A percentile compares a stretch with the other conserved stretches of the same genome.
Evolutionary conservation across 2,888 invertebrate genomes (phyloP).

Genomic region (Apantesis nais): DNA sequence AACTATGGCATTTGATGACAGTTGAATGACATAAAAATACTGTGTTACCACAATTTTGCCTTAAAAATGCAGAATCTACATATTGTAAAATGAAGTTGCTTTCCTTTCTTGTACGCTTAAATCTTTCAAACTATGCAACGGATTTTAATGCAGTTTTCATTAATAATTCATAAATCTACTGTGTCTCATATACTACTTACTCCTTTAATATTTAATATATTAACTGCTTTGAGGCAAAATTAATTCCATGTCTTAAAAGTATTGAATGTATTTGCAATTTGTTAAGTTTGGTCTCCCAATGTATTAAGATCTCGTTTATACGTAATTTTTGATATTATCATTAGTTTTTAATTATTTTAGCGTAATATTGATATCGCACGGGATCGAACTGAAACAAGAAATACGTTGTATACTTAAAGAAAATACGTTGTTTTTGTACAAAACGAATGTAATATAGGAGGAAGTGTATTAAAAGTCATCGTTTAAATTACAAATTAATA

Average conservation of each 20-base stretch:
- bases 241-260: background rate
- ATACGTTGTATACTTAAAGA: slow-evolving; percentile 70
- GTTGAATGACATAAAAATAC: background rate
- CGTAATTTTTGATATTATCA: slow-evolving; percentile 76
- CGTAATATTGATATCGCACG: slow-evolving; percentile 51
- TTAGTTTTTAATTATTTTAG: slow-evolving; percentile 63
- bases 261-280: background rate
- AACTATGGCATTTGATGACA: background rate
- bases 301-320: slow-evolving; percentile 76
- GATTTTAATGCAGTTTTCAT: no score
- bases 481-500: slow-evolving; percentile 79
- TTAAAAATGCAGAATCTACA: background rate
- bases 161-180: background rate
- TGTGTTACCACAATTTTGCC: background rate
- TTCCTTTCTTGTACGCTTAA: no score
- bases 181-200: background rate
- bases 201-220: background rate
- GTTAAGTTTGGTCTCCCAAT: slow-evolving; percentile 54
- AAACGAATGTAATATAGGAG: slow-evolving; percentile 80
- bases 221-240: background rate
- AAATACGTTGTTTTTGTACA: slow-evolving; percentile 80
- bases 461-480: slow-evolving; percentile 83
- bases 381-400: slow-evolving; percentile 66
- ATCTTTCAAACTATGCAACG: no score
- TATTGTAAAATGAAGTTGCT: no score